Percentiles rank a stretch among this genome's conserved stretches.
phyloP scores from a whole-genome alignment of 2,888 invertebrate genomes.

The Zele albiditarsus region DNA sequence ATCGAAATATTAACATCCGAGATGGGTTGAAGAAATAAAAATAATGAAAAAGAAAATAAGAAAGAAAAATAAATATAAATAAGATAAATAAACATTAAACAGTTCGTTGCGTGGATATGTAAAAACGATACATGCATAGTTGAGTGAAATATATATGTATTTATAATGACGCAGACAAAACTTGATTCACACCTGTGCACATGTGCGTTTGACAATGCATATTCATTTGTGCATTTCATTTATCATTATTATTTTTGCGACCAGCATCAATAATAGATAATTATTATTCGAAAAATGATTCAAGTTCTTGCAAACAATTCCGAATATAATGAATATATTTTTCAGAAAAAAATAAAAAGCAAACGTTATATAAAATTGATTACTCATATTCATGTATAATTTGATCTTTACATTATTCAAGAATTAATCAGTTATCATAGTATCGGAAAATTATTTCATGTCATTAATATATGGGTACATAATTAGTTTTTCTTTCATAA shows the following conservation, averaged over 20 bases:
- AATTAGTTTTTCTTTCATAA: too few relatives aligned
- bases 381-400: not conserved
- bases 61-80: not conserved
- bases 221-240: conserved; percentile 11
- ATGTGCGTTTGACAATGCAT: conserved; percentile 19
- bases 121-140: not conserved
- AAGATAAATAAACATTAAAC: not conserved
- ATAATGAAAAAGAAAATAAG: not conserved
- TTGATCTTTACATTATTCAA: too few relatives aligned
- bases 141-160: conserved; percentile 31
- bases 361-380: not conserved
- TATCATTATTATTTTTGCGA: not conserved
- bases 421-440: too few relatives aligned
- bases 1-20: not conserved
- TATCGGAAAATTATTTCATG: too few relatives aligned
- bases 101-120: not conserved
- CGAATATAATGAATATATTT: not conserved
- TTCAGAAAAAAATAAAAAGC: not conserved
- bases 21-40: not conserved
- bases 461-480: too few relatives aligned
- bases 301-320: not conserved
- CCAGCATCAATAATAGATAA: not conserved
- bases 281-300: not conserved
- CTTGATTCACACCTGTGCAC: conserved; percentile 40
- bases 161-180: conserved; percentile 36